phyloP scores from a whole-genome alignment of 2,888 invertebrate species.

The Amblyjoppa fuscipennis region DNA sequence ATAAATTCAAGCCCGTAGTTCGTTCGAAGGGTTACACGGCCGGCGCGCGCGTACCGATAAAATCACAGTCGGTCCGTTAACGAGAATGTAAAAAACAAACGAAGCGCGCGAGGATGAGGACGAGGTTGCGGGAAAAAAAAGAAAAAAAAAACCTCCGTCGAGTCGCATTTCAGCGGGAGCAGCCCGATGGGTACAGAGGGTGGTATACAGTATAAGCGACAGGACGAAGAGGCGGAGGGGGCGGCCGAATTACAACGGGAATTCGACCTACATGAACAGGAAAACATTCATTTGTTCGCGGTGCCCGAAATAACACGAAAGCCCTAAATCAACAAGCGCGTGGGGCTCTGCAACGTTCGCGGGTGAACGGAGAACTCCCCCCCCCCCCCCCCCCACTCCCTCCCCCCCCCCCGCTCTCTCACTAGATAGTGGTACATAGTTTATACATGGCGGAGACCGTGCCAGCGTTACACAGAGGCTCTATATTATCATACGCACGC shows the following conservation, averaged over 20 bases:
- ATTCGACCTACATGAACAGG: conserved; percentile 76
- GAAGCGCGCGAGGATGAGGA: conserved; percentile 17
- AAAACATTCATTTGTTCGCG: conserved; percentile 79
- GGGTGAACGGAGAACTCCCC: conserved; percentile 43
- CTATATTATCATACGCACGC: conserved; percentile 51
- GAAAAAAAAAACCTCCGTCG: conserved; percentile 8
- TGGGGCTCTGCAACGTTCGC: conserved; percentile 53
- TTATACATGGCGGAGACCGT: conserved; percentile 29
- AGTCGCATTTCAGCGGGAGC: conserved; percentile 9
- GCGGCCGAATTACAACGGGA: conserved; percentile 71
- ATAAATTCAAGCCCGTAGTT: conserved; percentile 4
- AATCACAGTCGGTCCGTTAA: conserved; percentile 60
- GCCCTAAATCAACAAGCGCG: conserved; percentile 71
- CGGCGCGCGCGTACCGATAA: conserved; percentile 24
- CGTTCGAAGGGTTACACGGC: conserved; percentile 24
- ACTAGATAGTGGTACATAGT: conserved; percentile 44
- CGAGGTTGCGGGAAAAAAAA: conserved; percentile 4
- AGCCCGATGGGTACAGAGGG: conserved; percentile 15
- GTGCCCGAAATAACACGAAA: conserved; percentile 72
- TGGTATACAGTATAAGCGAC: conserved; percentile 14
- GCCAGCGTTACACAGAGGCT: conserved; percentile 19
- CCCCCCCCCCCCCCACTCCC: not conserved
- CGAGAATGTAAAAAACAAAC: conserved; percentile 51
- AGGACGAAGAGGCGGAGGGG: conserved; percentile 46
- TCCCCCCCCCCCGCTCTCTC: not conserved